These are phyloP conservation scores for Lutraria rhynchaena DNA, from an alignment of 1,140 invertebrate genomes.

Conservation along the genomic window DNA sequence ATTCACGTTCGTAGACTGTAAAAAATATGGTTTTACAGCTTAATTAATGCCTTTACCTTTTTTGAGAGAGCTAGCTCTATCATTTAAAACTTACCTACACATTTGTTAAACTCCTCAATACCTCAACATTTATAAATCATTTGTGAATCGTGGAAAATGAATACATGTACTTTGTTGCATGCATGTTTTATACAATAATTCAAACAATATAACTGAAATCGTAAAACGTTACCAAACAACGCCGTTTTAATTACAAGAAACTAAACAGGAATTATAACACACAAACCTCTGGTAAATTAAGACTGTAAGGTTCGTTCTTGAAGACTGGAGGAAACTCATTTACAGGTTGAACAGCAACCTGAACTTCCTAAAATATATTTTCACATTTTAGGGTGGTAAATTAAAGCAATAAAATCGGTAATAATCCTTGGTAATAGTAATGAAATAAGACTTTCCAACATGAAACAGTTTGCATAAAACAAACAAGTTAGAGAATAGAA, in stretches of 20 bases:
- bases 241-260: no score
- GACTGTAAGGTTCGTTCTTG: constrained; percentile 9
- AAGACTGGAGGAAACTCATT: constrained; percentile 40
- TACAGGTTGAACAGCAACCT: neutral
- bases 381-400: neutral
- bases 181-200: neutral
- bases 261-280: neutral
- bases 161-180: no score
- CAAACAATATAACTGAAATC: neutral
- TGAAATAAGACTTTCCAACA: neutral
- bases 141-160: neutral
- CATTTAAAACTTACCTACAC: neutral
- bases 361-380: neutral
- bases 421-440: neutral
- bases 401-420: neutral
- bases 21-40: neutral
- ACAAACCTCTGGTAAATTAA: constrained; percentile 20
- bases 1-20: constrained; percentile 2
- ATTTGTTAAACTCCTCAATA: neutral
- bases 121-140: neutral
- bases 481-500: neutral
- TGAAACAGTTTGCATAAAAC: neutral
- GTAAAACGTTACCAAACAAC: neutral
- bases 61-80: neutral
- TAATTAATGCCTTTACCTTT: no score